Percentiles rank a stretch among this genome's conserved stretches.
These are phyloP conservation scores for Colossoma macropomum DNA, from an alignment of 2,113 vertebrate species.

Conservation along the genomic window DNA sequence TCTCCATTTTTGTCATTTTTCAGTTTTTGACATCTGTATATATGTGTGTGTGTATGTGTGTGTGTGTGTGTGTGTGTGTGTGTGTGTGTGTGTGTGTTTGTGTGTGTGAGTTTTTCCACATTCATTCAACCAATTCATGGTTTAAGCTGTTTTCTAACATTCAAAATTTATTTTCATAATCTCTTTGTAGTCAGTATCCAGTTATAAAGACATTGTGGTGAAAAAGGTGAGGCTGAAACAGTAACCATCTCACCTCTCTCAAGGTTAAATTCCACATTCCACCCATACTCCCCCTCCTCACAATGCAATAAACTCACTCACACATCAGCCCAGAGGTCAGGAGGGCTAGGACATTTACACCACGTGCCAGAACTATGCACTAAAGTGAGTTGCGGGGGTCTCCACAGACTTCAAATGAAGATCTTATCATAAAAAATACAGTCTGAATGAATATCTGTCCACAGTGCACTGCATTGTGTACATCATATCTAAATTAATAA, in stretches of 20 bases:
- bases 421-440: no score
- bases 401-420: no score
- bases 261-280: constrained; percentile 58
- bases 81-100: no score
- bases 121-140: no score
- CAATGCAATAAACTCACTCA: constrained; percentile 34
- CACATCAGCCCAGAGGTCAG: constrained; percentile 31
- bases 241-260: constrained; percentile 38
- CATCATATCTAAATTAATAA: no score
- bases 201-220: constrained; percentile 2
- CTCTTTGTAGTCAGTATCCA: neutral
- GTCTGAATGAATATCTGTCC: no score
- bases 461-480: no score
- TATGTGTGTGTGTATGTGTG: no score
- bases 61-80: no score
- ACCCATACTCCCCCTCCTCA: constrained; percentile 22
- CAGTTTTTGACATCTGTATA: no score
- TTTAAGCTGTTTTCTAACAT: no score
- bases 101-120: neutral
- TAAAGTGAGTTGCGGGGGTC: neutral
- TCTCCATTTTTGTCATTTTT: no score
- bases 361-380: neutral
- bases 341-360: constrained; percentile 28
- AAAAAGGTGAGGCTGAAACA: constrained; percentile 34
- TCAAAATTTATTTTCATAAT: neutral